Evolutionary conservation across 2,888 invertebrate species (phyloP).

Genomic region (Poecilus cupreus): DNA sequence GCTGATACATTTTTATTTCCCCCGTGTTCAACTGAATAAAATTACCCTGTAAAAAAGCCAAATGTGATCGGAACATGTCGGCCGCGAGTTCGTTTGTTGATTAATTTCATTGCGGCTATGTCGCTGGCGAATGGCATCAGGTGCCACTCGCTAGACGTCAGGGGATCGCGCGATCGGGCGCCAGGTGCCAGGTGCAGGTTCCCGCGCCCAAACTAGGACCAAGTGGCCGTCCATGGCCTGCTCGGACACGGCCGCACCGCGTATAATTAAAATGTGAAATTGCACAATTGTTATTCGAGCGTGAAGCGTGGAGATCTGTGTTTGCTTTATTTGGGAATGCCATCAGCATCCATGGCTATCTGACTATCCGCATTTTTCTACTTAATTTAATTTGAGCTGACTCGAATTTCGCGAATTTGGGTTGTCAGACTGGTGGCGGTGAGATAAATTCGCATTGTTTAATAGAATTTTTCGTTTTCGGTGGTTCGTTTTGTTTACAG

Average conservation of each 20-base stretch:
- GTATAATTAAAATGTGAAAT: slow-evolving; percentile 52
- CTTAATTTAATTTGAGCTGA: slow-evolving; percentile 53
- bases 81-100: slow-evolving; percentile 15
- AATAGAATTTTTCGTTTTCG: slow-evolving; percentile 36
- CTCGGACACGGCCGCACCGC: not conserved
- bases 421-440: not conserved
- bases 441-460: slow-evolving; percentile 48
- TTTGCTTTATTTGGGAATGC: slow-evolving; percentile 54
- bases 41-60: not conserved
- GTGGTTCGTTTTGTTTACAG: slow-evolving; percentile 1
- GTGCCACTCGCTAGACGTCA: not conserved
- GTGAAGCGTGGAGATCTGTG: slow-evolving; percentile 25
- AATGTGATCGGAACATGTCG: slow-evolving; percentile 1
- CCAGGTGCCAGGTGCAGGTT: not conserved
- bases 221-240: not conserved
- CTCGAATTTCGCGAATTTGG: slow-evolving; percentile 31
- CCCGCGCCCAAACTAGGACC: not conserved
- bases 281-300: slow-evolving; percentile 47
- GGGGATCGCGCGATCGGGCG: not conserved
- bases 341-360: slow-evolving; percentile 28
- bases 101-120: slow-evolving; percentile 36
- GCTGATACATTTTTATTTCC: slow-evolving; percentile 22
- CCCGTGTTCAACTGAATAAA: not conserved
- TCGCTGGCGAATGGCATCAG: slow-evolving; percentile 14
- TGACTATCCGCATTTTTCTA: slow-evolving; percentile 50